Conservation (phyloP, 2,113 vertebrate species). For the Eudyptes chrysolophus region DNA sequence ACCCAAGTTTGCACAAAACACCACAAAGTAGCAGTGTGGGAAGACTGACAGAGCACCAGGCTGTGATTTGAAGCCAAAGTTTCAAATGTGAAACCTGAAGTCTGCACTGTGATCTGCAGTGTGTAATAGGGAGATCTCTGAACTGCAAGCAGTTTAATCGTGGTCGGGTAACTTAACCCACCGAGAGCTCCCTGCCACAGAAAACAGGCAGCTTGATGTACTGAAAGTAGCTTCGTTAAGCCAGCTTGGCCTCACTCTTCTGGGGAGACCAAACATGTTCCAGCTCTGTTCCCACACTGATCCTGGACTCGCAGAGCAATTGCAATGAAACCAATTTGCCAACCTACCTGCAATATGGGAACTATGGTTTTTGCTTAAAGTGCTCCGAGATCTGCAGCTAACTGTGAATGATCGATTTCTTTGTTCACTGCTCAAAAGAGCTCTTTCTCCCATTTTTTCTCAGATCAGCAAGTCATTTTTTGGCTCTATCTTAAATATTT, state of each 20-base stretch:
- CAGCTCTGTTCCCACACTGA: background rate
- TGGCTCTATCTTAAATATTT: background rate
- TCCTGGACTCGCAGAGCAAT: background rate
- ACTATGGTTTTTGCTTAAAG: background rate
- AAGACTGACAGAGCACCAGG: background rate
- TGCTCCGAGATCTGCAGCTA: background rate
- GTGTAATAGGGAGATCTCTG: background rate
- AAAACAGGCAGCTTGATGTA: fast-evolving
- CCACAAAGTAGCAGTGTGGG: background rate
- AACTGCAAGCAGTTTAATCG: background rate
- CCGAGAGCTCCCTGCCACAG: background rate
- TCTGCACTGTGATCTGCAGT: background rate
- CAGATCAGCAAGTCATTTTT: background rate
- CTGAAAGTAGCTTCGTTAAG: background rate
- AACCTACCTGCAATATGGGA: background rate
- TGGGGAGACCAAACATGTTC: background rate
- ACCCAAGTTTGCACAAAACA: background rate
- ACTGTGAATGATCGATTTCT: background rate
- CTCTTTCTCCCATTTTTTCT: background rate
- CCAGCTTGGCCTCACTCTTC: background rate
- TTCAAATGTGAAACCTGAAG: background rate
- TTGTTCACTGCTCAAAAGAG: background rate
- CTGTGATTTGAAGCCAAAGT: background rate
- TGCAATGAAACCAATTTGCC: background rate
- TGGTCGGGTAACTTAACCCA: background rate